Evolutionary conservation across 1,140 invertebrate genomes (phyloP), one percentile per base, ranked within the genome.

Genomic region (Patella vulgata): DNA sequence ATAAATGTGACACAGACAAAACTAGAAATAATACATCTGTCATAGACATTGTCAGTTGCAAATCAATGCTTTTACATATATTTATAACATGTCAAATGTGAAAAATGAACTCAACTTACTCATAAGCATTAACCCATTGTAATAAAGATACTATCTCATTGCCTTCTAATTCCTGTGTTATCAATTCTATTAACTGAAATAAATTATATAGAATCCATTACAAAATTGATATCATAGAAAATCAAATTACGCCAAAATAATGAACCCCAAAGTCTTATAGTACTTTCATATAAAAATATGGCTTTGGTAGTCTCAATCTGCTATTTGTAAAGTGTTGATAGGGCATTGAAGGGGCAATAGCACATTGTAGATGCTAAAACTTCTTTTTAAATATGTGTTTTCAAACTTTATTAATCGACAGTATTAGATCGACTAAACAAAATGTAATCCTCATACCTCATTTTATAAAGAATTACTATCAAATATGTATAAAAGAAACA

Each of bases 111-210:
- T 21, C 27, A 28, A 76, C 79, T 73, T 70, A 86, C 84, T 82
- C 81, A 73, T 88, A 88, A 44, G 70, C 73, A 59, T 85, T 82
- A 3, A 95, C 90, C 97, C 97, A 99, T 0, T 91, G 91, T 3
- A 99, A 84, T 23, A 99, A 83, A 0, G 96, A 94, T 0, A 99
- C 95, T 85, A 96, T 95, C 84, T 99, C 97, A 84, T 98, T 98
- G 31, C 95, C 96, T 85, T 98, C 93, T 30, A 99, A 82, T 0
- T 93, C 93, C 74, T 89, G 90, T 19, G 89, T 86, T 25, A 97
- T 93, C 33, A 97, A 89, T 72, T 97, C 94, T 85, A 93, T 89
- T 6, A 98, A 84, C 91, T 94, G 75, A 54, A 80, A 74, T 52
- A 56, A 55, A 63, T 55, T 54, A 63, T 62, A 47, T 48, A 59